phyloP scores from a whole-genome alignment of 2,797 vertebrate species.

The Cynopterus sphinx region DNA sequence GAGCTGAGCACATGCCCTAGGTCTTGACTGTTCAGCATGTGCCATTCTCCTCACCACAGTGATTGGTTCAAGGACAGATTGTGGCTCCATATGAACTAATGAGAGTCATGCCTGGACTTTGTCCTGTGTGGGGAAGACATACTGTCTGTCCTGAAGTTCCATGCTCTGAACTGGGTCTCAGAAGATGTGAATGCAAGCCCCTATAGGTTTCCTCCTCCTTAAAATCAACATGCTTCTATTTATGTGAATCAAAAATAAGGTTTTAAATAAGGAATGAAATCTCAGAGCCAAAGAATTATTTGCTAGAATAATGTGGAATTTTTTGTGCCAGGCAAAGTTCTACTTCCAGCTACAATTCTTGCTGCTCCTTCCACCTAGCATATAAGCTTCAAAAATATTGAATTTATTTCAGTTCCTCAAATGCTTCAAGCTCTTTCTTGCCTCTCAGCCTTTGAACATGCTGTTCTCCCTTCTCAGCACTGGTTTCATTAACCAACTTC shows the following conservation, averaged over 20 bases:
- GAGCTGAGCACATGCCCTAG: background rate
- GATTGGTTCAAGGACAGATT: background rate
- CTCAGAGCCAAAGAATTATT: background rate
- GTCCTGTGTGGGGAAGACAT: background rate
- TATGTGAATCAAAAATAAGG: background rate
- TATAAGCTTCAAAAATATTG: background rate
- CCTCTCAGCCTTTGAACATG: background rate
- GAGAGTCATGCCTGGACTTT: background rate
- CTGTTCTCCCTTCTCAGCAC: background rate
- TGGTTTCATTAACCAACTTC: background rate
- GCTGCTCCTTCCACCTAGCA: background rate
- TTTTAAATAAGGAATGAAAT: background rate
- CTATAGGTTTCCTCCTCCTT: background rate
- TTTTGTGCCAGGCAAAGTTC: background rate
- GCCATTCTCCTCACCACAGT: background rate
- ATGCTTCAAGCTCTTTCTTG: background rate
- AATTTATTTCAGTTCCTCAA: background rate
- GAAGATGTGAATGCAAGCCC: background rate
- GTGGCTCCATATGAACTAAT: background rate
- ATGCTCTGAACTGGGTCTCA: background rate
- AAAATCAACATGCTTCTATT: background rate
- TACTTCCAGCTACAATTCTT: background rate
- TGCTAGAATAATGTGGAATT: background rate
- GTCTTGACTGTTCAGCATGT: background rate
- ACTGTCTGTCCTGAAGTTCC: background rate